Evolutionary conservation across 2,113 vertebrate genomes (phyloP).

Genomic region (Sorex fumeus): DNA sequence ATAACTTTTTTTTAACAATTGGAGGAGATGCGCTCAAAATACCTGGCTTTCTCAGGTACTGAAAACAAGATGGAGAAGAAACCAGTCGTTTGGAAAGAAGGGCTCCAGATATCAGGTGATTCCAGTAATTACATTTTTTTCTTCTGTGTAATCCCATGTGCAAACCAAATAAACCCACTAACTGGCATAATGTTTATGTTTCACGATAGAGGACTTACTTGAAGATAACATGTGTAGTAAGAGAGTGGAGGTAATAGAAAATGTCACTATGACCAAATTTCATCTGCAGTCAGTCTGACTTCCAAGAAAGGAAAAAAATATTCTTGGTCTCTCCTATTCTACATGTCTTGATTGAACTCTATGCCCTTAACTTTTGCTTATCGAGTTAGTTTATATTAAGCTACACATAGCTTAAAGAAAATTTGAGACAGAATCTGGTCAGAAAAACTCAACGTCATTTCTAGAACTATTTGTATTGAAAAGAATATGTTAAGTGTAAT

Average conservation of each 20-base stretch:
- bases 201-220: background rate
- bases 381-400: slow-evolving; percentile 10
- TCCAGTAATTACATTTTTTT: background rate
- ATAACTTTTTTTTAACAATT: background rate
- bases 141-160: background rate
- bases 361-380: background rate
- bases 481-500: slow-evolving; percentile 51
- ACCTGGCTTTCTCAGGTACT: background rate
- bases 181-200: background rate
- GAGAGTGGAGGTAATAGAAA: background rate
- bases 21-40: background rate
- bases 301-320: slow-evolving; percentile 46
- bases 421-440: slow-evolving; percentile 2
- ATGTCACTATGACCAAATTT: background rate
- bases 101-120: fast-evolving
- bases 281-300: background rate
- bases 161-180: background rate
- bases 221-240: background rate
- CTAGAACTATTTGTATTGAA: slow-evolving; percentile 22
- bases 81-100: background rate
- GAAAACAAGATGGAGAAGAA: background rate
- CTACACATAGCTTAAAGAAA: background rate
- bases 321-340: background rate
- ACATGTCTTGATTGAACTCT: background rate
- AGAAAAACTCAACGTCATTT: background rate